Evolutionary conservation across 2,888 invertebrate species (phyloP), one percentile per base, ranked within the genome.

Genomic region (Invenusta paracnida): DNA sequence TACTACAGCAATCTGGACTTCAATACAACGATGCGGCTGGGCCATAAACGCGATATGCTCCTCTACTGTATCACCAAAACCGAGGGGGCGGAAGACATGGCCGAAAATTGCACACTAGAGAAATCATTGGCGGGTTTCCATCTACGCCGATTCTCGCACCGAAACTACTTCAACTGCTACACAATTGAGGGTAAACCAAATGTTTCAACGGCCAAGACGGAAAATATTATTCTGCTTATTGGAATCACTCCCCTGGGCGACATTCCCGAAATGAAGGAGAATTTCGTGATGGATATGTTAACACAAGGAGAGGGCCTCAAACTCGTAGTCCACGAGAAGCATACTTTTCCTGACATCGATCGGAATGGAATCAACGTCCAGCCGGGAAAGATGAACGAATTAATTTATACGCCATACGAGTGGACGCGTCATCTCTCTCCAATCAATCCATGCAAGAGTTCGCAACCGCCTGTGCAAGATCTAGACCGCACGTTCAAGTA

Each of bases 371-470:
- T 86, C 25, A 85, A 86, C 31, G 67, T 86, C 29, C 84, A 86
- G 73, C 86, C 86, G 23, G 86, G 86, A 25, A 84, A 85, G 25
- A 86, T 86, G 86, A 86, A 86, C 30, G 85, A 86, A 31, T 29
- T 86, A 0, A 86, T 31, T 27, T 86, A 86, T 29, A 29, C 27
- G 11, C 67, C 86, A 29, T 29, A 30, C 13, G 27, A 27, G 27
- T 86, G 86, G 86, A 28, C 67, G 5, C 85, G 85, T 25, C 86
- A 30, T 23, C 27, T 28, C 23, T 85, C 86, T 11, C 86, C 86
- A n/a, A 30, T 30, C 0, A 27, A 48, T 5, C 29, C 17, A 5
- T 86, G 86, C 23, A 66, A 79, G 11, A 13, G 30, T 17, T 28
- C 27, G n/a, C 86, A 86, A 29, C 27, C 13, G 13, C 83, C 31